Evolutionary conservation across 2,888 invertebrate species (phyloP), one percentile per base, ranked within the genome.

Genomic region (Lissonota sp.): DNA sequence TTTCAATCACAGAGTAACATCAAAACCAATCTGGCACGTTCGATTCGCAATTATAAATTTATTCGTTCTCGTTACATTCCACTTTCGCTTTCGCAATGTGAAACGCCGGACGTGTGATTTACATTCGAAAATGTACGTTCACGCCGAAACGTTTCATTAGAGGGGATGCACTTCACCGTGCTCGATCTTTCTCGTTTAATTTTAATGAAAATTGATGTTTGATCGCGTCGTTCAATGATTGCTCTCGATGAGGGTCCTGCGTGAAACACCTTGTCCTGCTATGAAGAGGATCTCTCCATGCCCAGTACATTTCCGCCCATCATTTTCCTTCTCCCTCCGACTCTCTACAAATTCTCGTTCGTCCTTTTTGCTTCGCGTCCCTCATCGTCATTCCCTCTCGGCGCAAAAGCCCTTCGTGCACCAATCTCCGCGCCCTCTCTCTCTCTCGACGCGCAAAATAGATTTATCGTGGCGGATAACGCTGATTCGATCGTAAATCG

Each of bases 391-490:
- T 66, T 49, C 51, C 62, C 58, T 55, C 44, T 55, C 72, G 76
- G 39, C 10, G n/a, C 80, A 63, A 80, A 26, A 26, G 26, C 72
- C 67, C 76, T 74, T 77, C 69, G 26, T 53, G 16, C 66, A 77
- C 78, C 74, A 78, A 70, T 81, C 70, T 70, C 78, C 60, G 71
- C 26, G 26, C 26, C 26, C 74, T 83, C 80, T 76, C 80, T 76
- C 74, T 83, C 80, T 76, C 80, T 76, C 80, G 60, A 37, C 63
- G 69, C 53, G 60, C 78, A 74, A 55, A 82, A 80, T 82, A 74
- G 83, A 85, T 83, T 85, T 84, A 85, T 85, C 83, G 82, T 60
- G 77, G 77, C 67, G 83, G 81, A 84, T 82, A 83, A 83, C 84
- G 82, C 82, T 80, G 82, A 85, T 85, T 84, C 79, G 79, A 82